Percentiles rank a stretch among this genome's conserved stretches.
Evolutionary conservation across 2,888 invertebrate genomes (phyloP).

Genomic region (Leptinotarsa tumamoca): DNA sequence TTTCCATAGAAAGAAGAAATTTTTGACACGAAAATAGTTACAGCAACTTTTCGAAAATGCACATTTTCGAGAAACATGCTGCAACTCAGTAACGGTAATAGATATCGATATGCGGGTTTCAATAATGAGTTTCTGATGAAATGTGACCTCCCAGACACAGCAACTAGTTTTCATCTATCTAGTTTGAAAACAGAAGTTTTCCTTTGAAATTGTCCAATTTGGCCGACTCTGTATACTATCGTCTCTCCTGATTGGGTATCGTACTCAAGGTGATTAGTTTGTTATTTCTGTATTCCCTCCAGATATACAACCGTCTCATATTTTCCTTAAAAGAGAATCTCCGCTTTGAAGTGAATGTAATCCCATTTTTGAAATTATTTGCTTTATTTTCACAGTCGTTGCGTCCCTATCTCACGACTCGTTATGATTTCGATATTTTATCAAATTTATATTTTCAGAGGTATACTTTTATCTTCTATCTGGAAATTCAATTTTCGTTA

Average conservation of each 20-base stretch:
- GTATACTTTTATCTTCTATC: constrained; percentile 20
- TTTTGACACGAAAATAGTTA: no score
- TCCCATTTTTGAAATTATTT: constrained; percentile 16
- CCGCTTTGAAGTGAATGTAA: constrained; percentile 21
- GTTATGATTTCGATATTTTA: constrained; percentile 29
- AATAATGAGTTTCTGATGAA: no score
- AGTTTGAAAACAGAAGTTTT: no score
- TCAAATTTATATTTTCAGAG: constrained; percentile 29
- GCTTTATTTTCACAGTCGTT: constrained; percentile 11
- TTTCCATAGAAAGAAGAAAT: no score
- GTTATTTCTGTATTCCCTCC: neutral
- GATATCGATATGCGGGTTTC: no score
- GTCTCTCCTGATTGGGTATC: neutral
- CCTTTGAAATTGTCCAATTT: no score
- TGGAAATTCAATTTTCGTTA: constrained; percentile 20
- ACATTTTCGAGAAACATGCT: no score
- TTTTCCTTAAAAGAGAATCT: constrained; percentile 7
- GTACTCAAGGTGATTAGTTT: constrained; percentile 5
- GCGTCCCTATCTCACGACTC: constrained; percentile 22
- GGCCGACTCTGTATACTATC: neutral
- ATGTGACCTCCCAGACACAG: no score
- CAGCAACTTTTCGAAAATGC: no score
- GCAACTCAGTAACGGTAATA: no score
- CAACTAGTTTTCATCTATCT: no score
- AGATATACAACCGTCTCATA: constrained; percentile 20